phyloP scores from a whole-genome alignment of 64 coral and sea anemone species.

The Exaiptasia diaphana region DNA sequence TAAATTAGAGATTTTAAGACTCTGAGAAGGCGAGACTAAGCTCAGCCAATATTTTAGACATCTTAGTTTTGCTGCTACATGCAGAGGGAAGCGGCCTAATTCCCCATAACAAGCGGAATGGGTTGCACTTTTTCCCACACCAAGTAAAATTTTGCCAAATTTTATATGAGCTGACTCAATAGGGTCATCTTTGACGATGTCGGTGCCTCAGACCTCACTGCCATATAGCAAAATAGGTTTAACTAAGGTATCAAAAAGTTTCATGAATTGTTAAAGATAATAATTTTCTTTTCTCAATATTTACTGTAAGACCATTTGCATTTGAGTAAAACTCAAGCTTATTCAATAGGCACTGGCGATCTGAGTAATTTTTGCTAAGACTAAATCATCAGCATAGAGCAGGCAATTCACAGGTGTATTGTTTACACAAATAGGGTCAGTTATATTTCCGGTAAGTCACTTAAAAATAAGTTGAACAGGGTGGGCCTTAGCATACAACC shows the following conservation, averaged over 20 bases:
- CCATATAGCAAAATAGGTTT: constrained; percentile 38
- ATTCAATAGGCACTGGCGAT: background rate
- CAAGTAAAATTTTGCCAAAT: background rate
- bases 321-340: background rate
- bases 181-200: constrained; percentile 2
- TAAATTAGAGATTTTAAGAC: background rate
- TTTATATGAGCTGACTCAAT: constrained; percentile 12
- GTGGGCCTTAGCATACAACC: constrained; percentile 10
- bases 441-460: background rate
- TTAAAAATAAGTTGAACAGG: background rate
- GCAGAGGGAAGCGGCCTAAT: constrained; percentile 24
- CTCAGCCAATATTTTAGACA: constrained; percentile 33
- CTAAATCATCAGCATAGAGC: background rate
- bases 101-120: constrained; percentile 15
- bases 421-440: background rate
- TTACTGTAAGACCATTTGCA: too few relatives aligned
- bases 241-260: background rate
- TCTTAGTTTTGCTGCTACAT: constrained; percentile 23
- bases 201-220: constrained; percentile 21
- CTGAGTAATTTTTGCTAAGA: background rate
- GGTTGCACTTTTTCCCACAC: background rate
- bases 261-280: too few relatives aligned
- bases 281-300: too few relatives aligned
- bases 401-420: background rate
- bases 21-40: background rate